Conservation (phyloP, 2,888 invertebrate genomes). For the Epinotia bilunana region DNA sequence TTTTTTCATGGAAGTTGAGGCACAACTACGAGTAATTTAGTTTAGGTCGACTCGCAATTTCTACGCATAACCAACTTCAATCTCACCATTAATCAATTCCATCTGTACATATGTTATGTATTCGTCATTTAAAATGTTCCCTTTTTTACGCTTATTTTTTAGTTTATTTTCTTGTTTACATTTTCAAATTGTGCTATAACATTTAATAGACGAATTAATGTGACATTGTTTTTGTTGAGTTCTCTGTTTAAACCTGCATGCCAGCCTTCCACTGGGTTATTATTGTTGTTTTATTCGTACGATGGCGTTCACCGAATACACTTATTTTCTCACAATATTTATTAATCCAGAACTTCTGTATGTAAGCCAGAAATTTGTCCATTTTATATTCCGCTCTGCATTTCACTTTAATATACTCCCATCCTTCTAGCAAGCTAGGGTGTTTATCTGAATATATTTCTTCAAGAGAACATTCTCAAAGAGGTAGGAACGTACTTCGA, state of each 20-base stretch:
- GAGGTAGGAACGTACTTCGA: too few species aligned
- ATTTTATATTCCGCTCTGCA: constrained; percentile 20
- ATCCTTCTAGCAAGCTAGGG: constrained; percentile 19
- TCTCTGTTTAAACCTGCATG: constrained; percentile 4
- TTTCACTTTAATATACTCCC: constrained; percentile 18
- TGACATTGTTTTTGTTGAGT: constrained; percentile 4
- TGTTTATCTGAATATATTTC: too few species aligned
- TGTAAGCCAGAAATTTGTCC: constrained; percentile 17
- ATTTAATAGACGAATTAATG: constrained; percentile 7
- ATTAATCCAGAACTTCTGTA: constrained; percentile 21
- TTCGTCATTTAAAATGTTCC: constrained; percentile 11
- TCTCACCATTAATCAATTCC: constrained; percentile 22
- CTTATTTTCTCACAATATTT: constrained; percentile 13
- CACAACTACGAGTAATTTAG: background rate
- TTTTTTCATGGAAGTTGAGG: too few species aligned
- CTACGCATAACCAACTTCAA: constrained; percentile 17
- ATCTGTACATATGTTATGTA: constrained; percentile 22
- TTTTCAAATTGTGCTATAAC: constrained; percentile 5
- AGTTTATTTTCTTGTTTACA: constrained; percentile 4
- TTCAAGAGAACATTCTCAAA: too few species aligned
- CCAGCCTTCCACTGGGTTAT: constrained; percentile 10
- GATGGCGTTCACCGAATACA: constrained; percentile 6
- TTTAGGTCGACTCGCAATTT: constrained; percentile 20
- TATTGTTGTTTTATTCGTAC: too few species aligned
- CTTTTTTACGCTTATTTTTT: constrained; percentile 11